Conservation (phyloP, 1,140 invertebrate genomes). For the Charaxes varanes region DNA sequence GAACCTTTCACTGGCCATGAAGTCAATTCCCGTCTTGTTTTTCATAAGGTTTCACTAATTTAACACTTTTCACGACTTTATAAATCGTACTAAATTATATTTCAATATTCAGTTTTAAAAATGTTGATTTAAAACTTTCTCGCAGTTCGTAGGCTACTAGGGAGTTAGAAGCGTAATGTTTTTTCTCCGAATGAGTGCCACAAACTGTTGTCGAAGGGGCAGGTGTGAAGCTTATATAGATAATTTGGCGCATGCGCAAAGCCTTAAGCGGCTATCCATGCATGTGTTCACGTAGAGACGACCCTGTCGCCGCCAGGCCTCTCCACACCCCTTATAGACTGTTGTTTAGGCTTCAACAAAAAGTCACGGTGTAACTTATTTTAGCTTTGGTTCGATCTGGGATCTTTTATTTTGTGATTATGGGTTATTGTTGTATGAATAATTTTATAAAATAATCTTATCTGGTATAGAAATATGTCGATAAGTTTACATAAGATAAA, state of each 20-base stretch:
- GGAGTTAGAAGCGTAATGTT: slow-evolving; percentile 21
- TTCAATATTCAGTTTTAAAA: too few relatives aligned
- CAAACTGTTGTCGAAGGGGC: slow-evolving; percentile 34
- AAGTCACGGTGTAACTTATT: not conserved
- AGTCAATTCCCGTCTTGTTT: slow-evolving; percentile 51
- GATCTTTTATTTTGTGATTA: too few relatives aligned
- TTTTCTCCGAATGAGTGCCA: slow-evolving; percentile 26
- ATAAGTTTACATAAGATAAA: too few relatives aligned
- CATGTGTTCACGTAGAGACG: slow-evolving; percentile 15
- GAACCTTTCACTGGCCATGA: slow-evolving; percentile 46
- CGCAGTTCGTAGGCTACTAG: slow-evolving; percentile 24
- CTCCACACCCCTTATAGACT: slow-evolving; percentile 9
- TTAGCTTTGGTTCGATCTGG: too few relatives aligned
- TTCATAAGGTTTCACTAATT: slow-evolving; percentile 48
- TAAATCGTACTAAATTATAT: slow-evolving; percentile 9
- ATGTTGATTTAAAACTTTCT: slow-evolving; percentile 41
- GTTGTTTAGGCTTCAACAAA: not conserved
- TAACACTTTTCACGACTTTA: slow-evolving; percentile 28
- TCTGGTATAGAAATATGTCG: too few relatives aligned
- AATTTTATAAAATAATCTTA: too few relatives aligned
- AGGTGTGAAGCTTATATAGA: slow-evolving; percentile 33
- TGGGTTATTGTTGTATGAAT: too few relatives aligned
- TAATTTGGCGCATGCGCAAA: slow-evolving; percentile 44
- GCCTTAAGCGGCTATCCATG: slow-evolving; percentile 6
- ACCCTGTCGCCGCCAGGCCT: slow-evolving; percentile 19